phyloP scores from a whole-genome alignment of 2,888 invertebrate genomes.

The Agrochola macilenta region DNA sequence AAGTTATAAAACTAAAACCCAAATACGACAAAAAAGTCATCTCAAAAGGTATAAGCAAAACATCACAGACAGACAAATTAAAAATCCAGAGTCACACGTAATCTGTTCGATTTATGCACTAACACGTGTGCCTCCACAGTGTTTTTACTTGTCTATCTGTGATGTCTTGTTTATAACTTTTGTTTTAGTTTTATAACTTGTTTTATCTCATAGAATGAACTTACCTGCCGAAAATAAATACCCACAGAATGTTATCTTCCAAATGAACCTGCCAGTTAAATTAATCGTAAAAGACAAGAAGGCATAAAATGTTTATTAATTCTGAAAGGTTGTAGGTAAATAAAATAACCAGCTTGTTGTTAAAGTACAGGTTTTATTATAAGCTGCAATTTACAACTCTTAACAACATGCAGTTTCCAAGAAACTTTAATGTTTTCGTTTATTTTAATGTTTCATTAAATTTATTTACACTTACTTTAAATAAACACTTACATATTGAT shows the following conservation, averaged over 20 bases:
- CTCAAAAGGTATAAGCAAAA: too few species aligned
- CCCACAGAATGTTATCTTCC: background rate
- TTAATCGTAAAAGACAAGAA: background rate
- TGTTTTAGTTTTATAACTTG: too few species aligned
- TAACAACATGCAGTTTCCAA: slow-evolving; percentile 87
- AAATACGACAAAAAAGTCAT: too few species aligned
- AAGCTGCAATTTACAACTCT: slow-evolving; percentile 88
- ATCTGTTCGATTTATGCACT: too few species aligned
- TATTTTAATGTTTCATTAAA: slow-evolving; percentile 75
- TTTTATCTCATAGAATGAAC: background rate
- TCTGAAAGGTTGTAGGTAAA: slow-evolving; percentile 18
- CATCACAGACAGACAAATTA: too few species aligned
- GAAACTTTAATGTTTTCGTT: slow-evolving; percentile 81
- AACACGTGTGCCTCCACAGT: too few species aligned
- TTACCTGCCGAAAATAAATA: background rate
- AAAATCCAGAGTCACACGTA: too few species aligned
- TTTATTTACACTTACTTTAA: slow-evolving; percentile 79
- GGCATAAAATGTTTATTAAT: background rate
- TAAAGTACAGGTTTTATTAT: slow-evolving; percentile 86
- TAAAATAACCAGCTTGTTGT: slow-evolving; percentile 62
- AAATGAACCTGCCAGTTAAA: background rate
- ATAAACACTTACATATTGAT: slow-evolving; percentile 71
- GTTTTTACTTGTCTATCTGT: too few species aligned
- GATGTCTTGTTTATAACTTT: too few species aligned
- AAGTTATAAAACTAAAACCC: too few species aligned